Conservation (phyloP, 2,113 vertebrate genomes). For the Pipa parva region DNA sequence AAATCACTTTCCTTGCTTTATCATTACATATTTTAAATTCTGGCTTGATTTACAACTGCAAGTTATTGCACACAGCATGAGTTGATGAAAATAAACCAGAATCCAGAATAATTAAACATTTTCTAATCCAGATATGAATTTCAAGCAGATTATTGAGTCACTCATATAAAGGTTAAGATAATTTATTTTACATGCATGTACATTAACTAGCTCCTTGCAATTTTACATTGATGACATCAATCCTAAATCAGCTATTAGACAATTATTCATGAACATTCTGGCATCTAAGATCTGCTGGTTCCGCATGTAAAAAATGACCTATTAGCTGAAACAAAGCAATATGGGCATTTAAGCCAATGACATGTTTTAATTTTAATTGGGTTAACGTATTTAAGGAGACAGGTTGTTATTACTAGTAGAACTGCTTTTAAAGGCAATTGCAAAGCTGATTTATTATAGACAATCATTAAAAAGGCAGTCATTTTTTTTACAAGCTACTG, state of each 20-base stretch:
- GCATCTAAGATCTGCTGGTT: background rate
- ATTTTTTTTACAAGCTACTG: too few relatives aligned
- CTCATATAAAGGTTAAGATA: constrained; percentile 29
- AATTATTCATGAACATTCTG: background rate
- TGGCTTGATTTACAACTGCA: constrained; percentile 34
- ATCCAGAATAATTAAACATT: constrained; percentile 37
- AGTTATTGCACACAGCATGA: constrained; percentile 36
- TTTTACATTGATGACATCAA: background rate
- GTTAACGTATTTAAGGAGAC: background rate
- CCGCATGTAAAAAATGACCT: background rate
- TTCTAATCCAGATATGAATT: constrained; percentile 30
- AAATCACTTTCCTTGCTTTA: constrained; percentile 35
- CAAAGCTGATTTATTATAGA: too few relatives aligned
- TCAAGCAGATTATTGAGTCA: constrained; percentile 17
- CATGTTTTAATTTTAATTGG: background rate
- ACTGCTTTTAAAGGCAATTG: too few relatives aligned
- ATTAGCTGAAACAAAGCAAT: background rate
- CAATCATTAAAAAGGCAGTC: too few relatives aligned
- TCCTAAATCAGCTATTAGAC: background rate
- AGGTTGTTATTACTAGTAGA: too few relatives aligned
- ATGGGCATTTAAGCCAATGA: background rate
- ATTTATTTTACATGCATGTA: constrained; percentile 21
- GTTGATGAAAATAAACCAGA: constrained; percentile 34
- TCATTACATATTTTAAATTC: constrained; percentile 41
- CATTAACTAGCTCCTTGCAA: constrained; percentile 20